Conservation (phyloP, 2,113 vertebrate genomes). For the Petromus typicus region DNA sequence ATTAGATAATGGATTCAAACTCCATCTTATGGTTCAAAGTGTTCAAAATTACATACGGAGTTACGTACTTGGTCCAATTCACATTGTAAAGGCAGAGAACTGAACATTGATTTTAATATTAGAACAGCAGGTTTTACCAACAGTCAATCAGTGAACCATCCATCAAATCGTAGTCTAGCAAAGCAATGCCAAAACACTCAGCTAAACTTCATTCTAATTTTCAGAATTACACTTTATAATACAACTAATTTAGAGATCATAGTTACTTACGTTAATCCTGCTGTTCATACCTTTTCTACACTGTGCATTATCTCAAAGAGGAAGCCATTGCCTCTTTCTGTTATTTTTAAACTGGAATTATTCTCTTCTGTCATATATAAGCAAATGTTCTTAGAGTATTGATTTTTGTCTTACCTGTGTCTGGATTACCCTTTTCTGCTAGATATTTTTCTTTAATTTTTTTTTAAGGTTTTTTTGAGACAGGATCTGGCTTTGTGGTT, state of each 20-base stretch:
- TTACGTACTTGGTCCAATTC: constrained; percentile 23
- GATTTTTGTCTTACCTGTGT: neutral
- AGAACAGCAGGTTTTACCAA: constrained; percentile 1
- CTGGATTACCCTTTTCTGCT: neutral
- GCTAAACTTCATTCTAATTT: constrained; percentile 21
- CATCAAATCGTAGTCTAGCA: constrained; percentile 39
- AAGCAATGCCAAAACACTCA: constrained; percentile 56
- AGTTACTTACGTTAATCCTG: neutral
- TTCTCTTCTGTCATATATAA: neutral
- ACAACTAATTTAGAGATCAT: neutral
- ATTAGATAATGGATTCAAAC: constrained; percentile 57
- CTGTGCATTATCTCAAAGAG: neutral
- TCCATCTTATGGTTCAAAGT: constrained; percentile 44
- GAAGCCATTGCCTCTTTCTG: neutral
- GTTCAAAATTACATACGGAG: constrained; percentile 36
- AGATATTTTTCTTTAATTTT: neutral
- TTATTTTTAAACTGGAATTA: neutral
- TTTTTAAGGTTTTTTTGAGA: no score
- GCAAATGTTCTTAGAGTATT: neutral
- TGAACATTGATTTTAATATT: constrained; percentile 48
- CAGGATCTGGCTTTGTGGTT: no score
- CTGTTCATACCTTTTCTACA: neutral
- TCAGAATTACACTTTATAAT: constrained; percentile 6
- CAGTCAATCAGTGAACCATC: constrained; percentile 61
- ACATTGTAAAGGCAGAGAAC: neutral